Evolutionary conservation across 1,140 invertebrate species (phyloP), one percentile per base, ranked within the genome.

Genomic region (Spodoptera litura): DNA sequence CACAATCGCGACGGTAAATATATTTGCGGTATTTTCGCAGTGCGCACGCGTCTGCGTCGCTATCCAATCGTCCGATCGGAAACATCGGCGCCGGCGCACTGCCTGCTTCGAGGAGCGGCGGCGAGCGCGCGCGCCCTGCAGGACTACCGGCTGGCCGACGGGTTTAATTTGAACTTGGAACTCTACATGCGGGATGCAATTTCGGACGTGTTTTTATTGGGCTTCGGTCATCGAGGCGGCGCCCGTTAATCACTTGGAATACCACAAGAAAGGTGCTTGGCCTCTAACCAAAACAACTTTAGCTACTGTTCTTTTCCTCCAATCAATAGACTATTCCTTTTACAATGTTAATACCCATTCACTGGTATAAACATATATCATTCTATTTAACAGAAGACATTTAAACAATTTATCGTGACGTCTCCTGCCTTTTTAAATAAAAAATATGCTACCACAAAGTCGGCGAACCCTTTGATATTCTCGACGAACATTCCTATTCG

Each of bases 61-160:
- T 76, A 84, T 77, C 76, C 79, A 84, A 85, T 85, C 90, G 88
- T 84, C 88, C 91, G 88, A 80, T 86, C 91, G 81, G 83, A 88
- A 71, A 85, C 85, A 79, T 87, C 87, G 85, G 87, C 89, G 88
- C 87, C 78, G 75, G 87, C 89, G 88, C 88, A 92, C 91, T 92
- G 88, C 78, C 52, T 72, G 71, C 58, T 13, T 53, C 59, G 78
- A 70, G 71, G 62, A 77, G 78, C 70, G 85, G 78, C 70, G 85
- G 81, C 81, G 81, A 76, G 78, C 80, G 82, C 76, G 78, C 81
- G 84, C 82, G 80, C 83, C 82, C 81, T 81, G 81, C 86, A 85
- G 86, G 86, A 88, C 88, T 78, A 83, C 80, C n/a, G 76, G 74
- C 64, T 87, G 76, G 77, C 79, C 49, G 76, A 79, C 71, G 78